Evolutionary conservation across 2,797 vertebrate genomes (phyloP).

Genomic region (Hephaestus fuliginosus): DNA sequence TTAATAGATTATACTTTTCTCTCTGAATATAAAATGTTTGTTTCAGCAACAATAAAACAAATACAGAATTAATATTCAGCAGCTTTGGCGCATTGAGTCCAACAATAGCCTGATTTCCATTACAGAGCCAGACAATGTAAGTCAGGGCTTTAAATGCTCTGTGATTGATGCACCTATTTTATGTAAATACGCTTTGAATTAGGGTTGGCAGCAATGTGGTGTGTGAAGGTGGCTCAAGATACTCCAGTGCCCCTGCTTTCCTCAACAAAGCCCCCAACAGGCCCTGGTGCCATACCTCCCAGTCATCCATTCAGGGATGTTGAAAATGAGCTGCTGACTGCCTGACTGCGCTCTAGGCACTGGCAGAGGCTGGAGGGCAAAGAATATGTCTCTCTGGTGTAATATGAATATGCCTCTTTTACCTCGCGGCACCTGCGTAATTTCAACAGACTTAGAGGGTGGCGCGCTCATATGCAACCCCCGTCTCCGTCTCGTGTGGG

Average conservation of each 20-base stretch:
- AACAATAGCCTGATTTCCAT: slow-evolving; percentile 72
- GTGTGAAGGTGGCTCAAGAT: slow-evolving; percentile 52
- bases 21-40: slow-evolving; percentile 77
- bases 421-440: slow-evolving; percentile 42
- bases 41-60: slow-evolving; percentile 79
- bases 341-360: slow-evolving; percentile 69
- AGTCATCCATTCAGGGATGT: slow-evolving; percentile 68
- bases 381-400: slow-evolving; percentile 53
- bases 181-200: slow-evolving; percentile 57
- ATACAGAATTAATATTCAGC: slow-evolving; percentile 76
- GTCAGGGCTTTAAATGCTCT: slow-evolving; percentile 57
- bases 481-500: slow-evolving; percentile 4
- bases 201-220: slow-evolving; percentile 6
- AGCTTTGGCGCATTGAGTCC: slow-evolving; percentile 50
- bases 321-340: slow-evolving; percentile 69
- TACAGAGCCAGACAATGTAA: slow-evolving; percentile 59
- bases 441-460: slow-evolving; percentile 48
- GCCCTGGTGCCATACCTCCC: slow-evolving; percentile 48
- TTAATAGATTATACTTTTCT: slow-evolving; percentile 76
- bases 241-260: slow-evolving; percentile 27
- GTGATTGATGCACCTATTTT: slow-evolving; percentile 49
- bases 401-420: slow-evolving; percentile 59
- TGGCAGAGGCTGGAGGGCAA: slow-evolving; percentile 71
- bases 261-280: slow-evolving; percentile 27
- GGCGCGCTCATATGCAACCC: slow-evolving; percentile 33